Conservation (phyloP, 2,113 vertebrate species). For the Anoura caudifer region DNA sequence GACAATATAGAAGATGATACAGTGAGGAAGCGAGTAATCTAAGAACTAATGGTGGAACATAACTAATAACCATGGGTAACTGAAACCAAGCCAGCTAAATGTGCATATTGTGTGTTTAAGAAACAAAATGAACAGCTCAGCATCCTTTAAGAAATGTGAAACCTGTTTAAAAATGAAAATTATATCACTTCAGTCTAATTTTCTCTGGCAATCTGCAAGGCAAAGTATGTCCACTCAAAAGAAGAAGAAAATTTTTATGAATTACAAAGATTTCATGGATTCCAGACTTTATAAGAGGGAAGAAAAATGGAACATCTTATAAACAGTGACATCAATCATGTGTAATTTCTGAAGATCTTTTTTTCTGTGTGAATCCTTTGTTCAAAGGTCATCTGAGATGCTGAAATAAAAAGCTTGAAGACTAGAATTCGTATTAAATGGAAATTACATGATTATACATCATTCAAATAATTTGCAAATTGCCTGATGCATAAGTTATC, state of each 20-base stretch:
- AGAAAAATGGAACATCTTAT: constrained; percentile 54
- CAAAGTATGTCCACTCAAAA: background rate
- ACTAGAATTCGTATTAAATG: background rate
- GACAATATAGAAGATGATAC: background rate
- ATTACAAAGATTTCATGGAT: constrained; percentile 31
- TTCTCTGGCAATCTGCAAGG: background rate
- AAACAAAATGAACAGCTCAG: background rate
- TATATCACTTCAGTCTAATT: background rate
- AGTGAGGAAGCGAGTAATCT: background rate
- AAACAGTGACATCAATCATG: background rate
- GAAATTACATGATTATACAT: constrained; percentile 43
- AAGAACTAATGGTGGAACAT: background rate
- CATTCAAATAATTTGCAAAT: constrained; percentile 57
- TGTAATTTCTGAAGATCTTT: background rate
- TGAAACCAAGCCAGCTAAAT: background rate
- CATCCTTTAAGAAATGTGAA: background rate
- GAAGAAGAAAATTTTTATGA: background rate
- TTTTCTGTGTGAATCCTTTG: background rate
- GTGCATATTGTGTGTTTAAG: background rate
- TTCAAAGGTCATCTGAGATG: constrained; percentile 23
- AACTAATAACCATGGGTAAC: background rate
- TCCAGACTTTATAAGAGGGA: background rate
- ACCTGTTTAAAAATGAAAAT: background rate
- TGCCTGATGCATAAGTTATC: background rate
- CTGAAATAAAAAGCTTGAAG: constrained; percentile 39